Base-by-base conservation (phyloP, 2,888 invertebrate species). In the Nesidiocoris tenuis region DNA sequence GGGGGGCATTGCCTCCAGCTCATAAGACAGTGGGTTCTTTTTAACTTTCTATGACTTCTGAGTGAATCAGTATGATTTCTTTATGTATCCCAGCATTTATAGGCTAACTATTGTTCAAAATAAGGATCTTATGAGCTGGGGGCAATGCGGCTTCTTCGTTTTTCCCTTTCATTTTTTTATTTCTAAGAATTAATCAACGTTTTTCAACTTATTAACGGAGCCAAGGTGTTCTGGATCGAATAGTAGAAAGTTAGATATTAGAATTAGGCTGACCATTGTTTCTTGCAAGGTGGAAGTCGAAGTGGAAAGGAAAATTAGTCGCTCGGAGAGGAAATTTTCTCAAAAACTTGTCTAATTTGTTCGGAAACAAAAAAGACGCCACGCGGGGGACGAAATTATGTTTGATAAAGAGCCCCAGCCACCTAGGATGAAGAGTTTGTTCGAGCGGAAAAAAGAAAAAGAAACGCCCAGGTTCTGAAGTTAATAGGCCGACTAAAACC, bases 371-470 rank as follows among this genome's bases (percentile, higher is more conserved):
- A 70, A 23, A 70, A 57, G n/a, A 59, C 3, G n/a, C n/a, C n/a
- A 16, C 17, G 59, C 17, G 3, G 7, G 59, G 23, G 70, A 70
- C 59, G 70, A 70, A 70, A 70, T 70, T 70, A 70, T 59, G 70
- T 57, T 70, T 70, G 70, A 70, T 70, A 70, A 70, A 70, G 70
- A 70, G 70, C 70, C 59, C 70, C n/a, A n/a, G 70, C 54, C 70
- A 70, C 70, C 70, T 70, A 57, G 70, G 70, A 70, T 70, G 70
- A 70, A 61, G 70, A 70, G 70, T 70, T 70, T 70, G 70, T 59
- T 70, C 22, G 70, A 19, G 57, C 17, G 7, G 23, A 17, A 17
- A 23, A 22, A 54, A 19, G 24, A 17, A 39, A 24, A 18, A 39
- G 59, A 23, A 39, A 39, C 39, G 39, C 39, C 39, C 39, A 39